Percentiles rank a stretch among this genome's conserved stretches.
These are phyloP conservation scores for Platysteira castanea DNA, from an alignment of 2,113 vertebrate species.

Conservation along the genomic window DNA sequence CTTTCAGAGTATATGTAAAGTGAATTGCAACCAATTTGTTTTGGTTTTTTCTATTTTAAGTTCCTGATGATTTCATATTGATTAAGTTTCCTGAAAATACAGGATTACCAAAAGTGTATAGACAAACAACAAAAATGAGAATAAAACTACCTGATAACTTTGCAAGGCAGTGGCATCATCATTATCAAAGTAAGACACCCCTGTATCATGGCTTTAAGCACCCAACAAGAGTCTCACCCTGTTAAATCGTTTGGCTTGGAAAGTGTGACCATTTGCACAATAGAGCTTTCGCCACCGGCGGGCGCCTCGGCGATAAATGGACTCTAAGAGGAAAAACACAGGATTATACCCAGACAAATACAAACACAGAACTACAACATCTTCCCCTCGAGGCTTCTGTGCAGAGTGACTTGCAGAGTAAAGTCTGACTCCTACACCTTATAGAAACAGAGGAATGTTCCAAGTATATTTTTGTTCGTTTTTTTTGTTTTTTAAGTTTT, in stretches of 20 bases:
- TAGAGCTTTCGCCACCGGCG: slow-evolving; percentile 98
- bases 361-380: background rate
- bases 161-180: background rate
- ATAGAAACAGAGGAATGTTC: background rate
- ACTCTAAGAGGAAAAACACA: slow-evolving; percentile 80
- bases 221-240: slow-evolving; percentile 77
- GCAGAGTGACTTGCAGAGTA: background rate
- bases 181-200: background rate
- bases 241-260: slow-evolving; percentile 98
- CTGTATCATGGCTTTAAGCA: slow-evolving; percentile 7
- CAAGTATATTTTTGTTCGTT: background rate
- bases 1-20: background rate
- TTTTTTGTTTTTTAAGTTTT: background rate
- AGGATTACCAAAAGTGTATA: background rate
- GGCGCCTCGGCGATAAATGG: slow-evolving; percentile 97
- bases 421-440: background rate
- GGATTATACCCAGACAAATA: slow-evolving; percentile 26
- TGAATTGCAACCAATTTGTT: background rate
- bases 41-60: background rate
- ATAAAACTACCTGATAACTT: background rate
- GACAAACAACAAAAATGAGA: background rate
- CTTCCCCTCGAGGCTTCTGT: background rate
- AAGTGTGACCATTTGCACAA: slow-evolving; percentile 95
- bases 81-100: background rate
- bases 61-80: background rate